A percentile compares a stretch with the other conserved stretches of the same genome.
phyloP scores from a whole-genome alignment of 1,140 invertebrate species.

The Drepana arcuata region DNA sequence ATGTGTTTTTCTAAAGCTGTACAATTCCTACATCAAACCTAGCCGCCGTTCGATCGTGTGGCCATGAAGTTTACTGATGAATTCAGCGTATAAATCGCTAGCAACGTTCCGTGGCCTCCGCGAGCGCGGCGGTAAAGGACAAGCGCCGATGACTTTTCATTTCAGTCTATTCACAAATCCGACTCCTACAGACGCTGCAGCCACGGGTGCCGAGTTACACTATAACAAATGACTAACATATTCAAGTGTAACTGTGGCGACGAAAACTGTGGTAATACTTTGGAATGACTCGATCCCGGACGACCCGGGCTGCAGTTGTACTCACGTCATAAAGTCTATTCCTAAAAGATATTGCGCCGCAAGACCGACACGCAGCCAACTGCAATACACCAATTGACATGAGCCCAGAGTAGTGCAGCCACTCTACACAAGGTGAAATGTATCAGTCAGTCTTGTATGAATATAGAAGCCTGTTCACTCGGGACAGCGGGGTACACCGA shows the following conservation, averaged over 20 bases:
- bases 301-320: too few relatives aligned
- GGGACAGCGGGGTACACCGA: constrained; percentile 31
- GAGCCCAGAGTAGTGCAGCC: constrained; percentile 24
- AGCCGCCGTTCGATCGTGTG: constrained; percentile 14
- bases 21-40: constrained; percentile 48
- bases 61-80: too few relatives aligned
- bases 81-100: background rate
- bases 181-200: constrained; percentile 2
- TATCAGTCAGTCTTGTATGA: constrained; percentile 57
- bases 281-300: constrained; percentile 9
- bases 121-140: constrained; percentile 2
- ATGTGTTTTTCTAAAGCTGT: constrained; percentile 50
- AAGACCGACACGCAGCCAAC: constrained; percentile 22
- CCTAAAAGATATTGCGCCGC: constrained; percentile 24
- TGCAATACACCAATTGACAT: constrained; percentile 47
- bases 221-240: constrained; percentile 1
- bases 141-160: constrained; percentile 1
- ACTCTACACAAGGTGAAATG: constrained; percentile 49
- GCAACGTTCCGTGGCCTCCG: constrained; percentile 1
- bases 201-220: background rate
- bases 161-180: constrained; percentile 11
- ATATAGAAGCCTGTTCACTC: constrained; percentile 26
- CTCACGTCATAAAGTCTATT: too few relatives aligned
- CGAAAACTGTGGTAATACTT: constrained; percentile 7
- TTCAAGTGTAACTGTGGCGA: background rate